Conservation (phyloP, 2,797 vertebrate genomes). For the Streptopelia turtur region DNA sequence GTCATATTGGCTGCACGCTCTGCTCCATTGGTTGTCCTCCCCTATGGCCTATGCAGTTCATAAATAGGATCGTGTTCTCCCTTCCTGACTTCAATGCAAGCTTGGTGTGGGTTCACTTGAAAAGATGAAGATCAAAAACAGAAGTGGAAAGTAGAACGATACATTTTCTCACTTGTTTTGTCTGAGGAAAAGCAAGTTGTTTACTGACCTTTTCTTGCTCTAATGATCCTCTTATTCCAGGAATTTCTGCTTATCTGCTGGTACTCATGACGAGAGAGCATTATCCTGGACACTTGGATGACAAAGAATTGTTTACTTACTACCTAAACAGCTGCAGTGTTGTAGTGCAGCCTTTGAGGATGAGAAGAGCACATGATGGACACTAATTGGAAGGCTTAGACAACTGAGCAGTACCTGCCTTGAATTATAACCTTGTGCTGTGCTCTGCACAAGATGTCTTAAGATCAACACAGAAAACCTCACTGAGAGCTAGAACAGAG, state of each 20-base stretch:
- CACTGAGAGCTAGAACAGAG: not conserved
- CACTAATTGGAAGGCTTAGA: conserved; percentile 34
- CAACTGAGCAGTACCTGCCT: not conserved
- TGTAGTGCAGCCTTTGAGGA: not conserved
- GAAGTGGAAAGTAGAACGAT: not conserved
- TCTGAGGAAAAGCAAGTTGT: conserved; percentile 10
- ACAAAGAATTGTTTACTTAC: conserved; percentile 33
- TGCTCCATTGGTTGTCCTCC: not conserved
- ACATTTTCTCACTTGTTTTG: not conserved
- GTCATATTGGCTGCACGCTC: accelerated
- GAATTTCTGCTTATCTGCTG: not conserved
- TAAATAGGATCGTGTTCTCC: not conserved
- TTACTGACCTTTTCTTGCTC: conserved; percentile 19
- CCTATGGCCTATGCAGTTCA: not conserved
- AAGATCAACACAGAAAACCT: not conserved
- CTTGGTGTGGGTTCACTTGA: not conserved
- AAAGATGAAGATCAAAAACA: not conserved
- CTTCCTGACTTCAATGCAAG: not conserved
- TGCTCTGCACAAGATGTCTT: not conserved
- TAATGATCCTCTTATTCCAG: not conserved
- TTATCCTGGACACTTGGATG: not conserved
- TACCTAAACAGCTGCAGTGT: not conserved
- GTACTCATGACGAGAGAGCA: not conserved
- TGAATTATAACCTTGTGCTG: conserved; percentile 9
- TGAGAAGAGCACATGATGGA: conserved; percentile 32